A percentile compares a stretch with the other conserved stretches of the same genome.
Evolutionary conservation across 2,888 invertebrate genomes (phyloP).

Genomic region (Heteropelma amictum): DNA sequence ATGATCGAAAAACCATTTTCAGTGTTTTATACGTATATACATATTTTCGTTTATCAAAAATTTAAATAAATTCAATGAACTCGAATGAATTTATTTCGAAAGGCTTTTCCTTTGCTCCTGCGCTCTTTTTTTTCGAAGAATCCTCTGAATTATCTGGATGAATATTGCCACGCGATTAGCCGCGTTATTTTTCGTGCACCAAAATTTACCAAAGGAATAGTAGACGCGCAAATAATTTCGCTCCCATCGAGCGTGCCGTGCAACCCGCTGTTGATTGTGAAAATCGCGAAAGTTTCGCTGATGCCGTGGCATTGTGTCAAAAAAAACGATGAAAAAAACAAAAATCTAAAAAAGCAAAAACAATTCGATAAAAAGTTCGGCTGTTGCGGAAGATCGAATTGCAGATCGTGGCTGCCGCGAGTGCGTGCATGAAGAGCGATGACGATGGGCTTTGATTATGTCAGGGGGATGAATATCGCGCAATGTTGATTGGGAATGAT

Average conservation of each 20-base stretch:
- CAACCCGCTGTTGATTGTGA: not conserved
- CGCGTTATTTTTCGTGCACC: not conserved
- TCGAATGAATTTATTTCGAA: too few species aligned
- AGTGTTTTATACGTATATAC: too few species aligned
- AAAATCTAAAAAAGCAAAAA: not conserved
- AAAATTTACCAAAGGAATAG: not conserved
- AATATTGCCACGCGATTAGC: too few species aligned
- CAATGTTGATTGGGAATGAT: constrained; percentile 26
- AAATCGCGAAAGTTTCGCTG: constrained; percentile 9
- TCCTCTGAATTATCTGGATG: too few species aligned
- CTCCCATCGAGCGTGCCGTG: not conserved
- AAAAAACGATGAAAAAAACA: not conserved
- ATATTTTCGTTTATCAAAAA: too few species aligned
- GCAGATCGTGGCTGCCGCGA: not conserved
- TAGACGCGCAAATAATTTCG: not conserved
- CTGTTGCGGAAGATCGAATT: not conserved
- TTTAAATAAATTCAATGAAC: too few species aligned
- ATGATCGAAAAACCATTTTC: too few species aligned
- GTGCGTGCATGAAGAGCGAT: not conserved
- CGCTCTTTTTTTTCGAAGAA: too few species aligned
- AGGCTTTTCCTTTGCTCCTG: too few species aligned
- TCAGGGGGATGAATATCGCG: constrained; percentile 32
- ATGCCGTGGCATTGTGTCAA: not conserved
- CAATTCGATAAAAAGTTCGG: constrained; percentile 2
- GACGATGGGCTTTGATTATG: constrained; percentile 23